Percentiles rank a stretch among this genome's conserved stretches.
Conservation (phyloP, 64 coral and sea anemone genomes). For the Montipora cactus region DNA sequence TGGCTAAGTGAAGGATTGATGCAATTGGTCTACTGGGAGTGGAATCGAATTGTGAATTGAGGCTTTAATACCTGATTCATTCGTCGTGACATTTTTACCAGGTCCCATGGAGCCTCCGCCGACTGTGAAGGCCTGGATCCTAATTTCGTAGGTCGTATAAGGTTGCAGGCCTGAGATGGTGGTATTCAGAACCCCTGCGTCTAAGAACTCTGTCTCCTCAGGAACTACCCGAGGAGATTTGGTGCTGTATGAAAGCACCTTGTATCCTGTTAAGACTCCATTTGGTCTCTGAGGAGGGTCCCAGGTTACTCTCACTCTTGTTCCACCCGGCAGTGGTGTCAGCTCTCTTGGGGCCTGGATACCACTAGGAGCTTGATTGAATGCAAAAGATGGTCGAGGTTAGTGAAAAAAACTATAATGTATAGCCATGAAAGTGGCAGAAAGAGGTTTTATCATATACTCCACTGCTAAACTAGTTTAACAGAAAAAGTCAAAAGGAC, state of each 20-base stretch:
- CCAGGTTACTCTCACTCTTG: conserved; percentile 73
- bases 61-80: conserved; percentile 78
- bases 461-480: no score
- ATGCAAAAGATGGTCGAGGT: not conserved
- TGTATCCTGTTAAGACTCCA: conserved; percentile 81
- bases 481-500: no score
- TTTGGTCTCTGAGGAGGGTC: conserved; percentile 61
- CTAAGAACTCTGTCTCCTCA: conserved; percentile 53
- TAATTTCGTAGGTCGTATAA: conserved; percentile 80
- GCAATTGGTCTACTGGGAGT: no score
- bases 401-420: not conserved
- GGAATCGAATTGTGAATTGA: not conserved
- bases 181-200: conserved; percentile 61
- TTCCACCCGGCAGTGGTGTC: conserved; percentile 68
- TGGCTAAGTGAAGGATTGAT: not conserved
- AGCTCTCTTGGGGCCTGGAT: conserved; percentile 55
- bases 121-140: conserved; percentile 75
- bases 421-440: not conserved
- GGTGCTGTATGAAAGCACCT: conserved; percentile 70
- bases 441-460: no score
- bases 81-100: conserved; percentile 63
- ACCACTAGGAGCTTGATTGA: conserved; percentile 54
- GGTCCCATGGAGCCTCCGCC: conserved; percentile 85
- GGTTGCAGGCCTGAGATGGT: conserved; percentile 84
- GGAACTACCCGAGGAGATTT: not conserved